Base-by-base conservation (phyloP, 2,888 invertebrate species). In the Aricia artaxerxes region DNA sequence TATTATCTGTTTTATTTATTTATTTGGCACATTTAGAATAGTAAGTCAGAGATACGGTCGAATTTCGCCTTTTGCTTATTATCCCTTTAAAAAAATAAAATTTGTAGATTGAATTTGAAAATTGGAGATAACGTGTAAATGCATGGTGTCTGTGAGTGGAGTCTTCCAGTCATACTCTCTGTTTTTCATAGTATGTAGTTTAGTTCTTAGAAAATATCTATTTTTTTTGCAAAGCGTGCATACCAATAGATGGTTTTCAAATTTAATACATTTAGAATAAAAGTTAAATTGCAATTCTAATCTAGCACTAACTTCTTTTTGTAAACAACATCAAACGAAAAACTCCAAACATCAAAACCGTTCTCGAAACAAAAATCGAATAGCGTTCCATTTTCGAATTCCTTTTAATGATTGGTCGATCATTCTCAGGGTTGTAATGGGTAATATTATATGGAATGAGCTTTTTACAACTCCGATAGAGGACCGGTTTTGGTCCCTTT, bases 371-470 rank as follows among this genome's bases (percentile, higher is more conserved):
- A 92, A 92, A 92, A 92, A 90, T 91, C 89, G 88, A 92, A 85
- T 86, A 85, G 88, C 87, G 90, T 90, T 92, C 91, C 90, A 90
- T 92, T 92, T 90, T 88, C 86, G 86, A 92, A 91, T 91, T 88
- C 90, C 87, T 86, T 81, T 85, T 87, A 85, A 85, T 87, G 90
- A 92, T 93, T 91, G 91, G 92, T 84, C 87, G 88, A 87, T 85
- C 88, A 88, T 92, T 92, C 92, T 91, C 91, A 86, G 91, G 91
- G 90, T 90, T 90, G 92, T 93, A 93, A 93, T 93, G 91, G 92
- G 91, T 89, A 92, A 93, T 94, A 92, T 92, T 92, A 92, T 92
- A 92, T 90, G 92, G 90, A 93, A 94, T 91, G 92, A 88, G 90
- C 88, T 93, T 92, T 94, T 94, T 92, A 94, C 91, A 92, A 90